Percentiles rank a stretch among this genome's conserved stretches.
These are phyloP conservation scores for Euglossa dilemma DNA, from an alignment of 1,140 invertebrate genomes.

Conservation along the genomic window DNA sequence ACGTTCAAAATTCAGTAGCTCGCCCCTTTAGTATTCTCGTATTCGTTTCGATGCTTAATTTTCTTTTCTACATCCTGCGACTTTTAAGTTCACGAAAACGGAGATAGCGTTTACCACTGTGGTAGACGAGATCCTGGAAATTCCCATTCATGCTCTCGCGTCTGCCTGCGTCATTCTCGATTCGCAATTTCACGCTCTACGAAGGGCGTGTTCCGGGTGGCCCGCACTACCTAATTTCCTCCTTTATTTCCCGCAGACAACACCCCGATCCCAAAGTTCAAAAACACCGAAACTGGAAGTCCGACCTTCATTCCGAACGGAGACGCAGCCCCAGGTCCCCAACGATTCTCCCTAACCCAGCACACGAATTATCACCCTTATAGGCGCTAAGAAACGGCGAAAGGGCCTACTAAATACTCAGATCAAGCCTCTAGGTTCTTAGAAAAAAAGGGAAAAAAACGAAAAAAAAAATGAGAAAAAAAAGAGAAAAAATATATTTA, in stretches of 20 bases:
- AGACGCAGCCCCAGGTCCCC: constrained; percentile 78
- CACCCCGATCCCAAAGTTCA: constrained; percentile 75
- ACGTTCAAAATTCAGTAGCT: background rate
- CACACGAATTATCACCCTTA: constrained; percentile 79
- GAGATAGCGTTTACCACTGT: no score
- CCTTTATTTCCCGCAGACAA: constrained; percentile 71
- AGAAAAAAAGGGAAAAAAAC: constrained; percentile 18
- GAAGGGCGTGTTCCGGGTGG: background rate
- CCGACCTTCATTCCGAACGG: constrained; percentile 75
- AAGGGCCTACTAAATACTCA: constrained; percentile 45
- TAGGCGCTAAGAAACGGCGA: constrained; percentile 71
- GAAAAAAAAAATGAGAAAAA: constrained; percentile 20
- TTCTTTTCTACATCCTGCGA: background rate
- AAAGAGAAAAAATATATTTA: background rate
- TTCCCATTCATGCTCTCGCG: background rate
- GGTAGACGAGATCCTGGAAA: background rate
- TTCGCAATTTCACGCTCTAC: background rate
- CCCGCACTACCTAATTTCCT: constrained; percentile 45
- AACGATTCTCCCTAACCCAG: constrained; percentile 78
- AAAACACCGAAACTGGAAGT: constrained; percentile 74
- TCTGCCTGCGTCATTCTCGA: background rate
- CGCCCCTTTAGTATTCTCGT: constrained; percentile 10
- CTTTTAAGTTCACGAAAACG: background rate
- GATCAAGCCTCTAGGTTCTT: constrained; percentile 21
- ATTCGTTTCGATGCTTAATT: background rate